Conservation (phyloP, 2,797 vertebrate species). For the Gambelia wislizenii region DNA sequence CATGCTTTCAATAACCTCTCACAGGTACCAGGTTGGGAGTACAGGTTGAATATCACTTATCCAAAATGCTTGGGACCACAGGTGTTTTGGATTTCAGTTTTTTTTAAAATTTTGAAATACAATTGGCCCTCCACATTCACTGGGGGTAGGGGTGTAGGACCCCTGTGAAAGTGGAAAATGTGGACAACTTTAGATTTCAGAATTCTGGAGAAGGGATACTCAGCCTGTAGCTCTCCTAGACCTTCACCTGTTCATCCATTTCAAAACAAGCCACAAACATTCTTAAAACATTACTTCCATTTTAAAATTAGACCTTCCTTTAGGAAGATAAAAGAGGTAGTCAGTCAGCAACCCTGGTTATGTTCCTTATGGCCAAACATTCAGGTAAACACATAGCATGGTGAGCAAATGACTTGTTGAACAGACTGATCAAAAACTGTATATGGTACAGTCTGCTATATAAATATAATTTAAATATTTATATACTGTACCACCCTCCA, state of each 20-base stretch:
- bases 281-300: neutral
- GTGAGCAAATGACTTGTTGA: too few relatives aligned
- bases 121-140: too few relatives aligned
- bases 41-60: too few relatives aligned
- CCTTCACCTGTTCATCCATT: neutral
- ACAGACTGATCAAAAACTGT: neutral
- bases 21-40: neutral
- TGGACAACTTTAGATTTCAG: too few relatives aligned
- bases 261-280: neutral
- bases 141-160: too few relatives aligned
- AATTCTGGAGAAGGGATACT: too few relatives aligned
- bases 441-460: neutral
- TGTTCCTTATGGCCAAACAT: neutral
- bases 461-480: neutral
- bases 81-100: too few relatives aligned
- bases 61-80: too few relatives aligned
- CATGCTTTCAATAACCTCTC: neutral
- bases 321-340: neutral
- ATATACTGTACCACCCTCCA: neutral
- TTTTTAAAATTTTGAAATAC: too few relatives aligned
- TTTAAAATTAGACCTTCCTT: neutral
- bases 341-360: neutral
- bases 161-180: too few relatives aligned
- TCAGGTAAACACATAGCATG: neutral
- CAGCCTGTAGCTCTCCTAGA: neutral